Base-by-base conservation (phyloP, 2,113 vertebrate species). In the Acrocephalus arundinaceus region DNA sequence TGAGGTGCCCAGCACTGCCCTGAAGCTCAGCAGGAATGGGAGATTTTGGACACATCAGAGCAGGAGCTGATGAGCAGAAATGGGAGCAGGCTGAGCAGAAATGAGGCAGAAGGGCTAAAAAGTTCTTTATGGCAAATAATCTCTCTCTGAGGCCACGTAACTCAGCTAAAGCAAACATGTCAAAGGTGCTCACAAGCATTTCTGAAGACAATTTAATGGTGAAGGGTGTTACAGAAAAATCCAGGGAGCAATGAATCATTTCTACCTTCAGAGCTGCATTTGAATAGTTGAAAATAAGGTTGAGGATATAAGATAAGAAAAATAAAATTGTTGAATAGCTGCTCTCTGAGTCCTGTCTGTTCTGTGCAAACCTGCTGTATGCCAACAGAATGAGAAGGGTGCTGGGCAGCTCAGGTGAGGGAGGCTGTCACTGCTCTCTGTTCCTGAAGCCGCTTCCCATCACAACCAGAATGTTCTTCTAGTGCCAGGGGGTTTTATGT, bases 181-280 rank as follows among this genome's bases (percentile, higher is more conserved):
- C 58, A 85, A 17, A 79, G 85, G 66, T 67, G 72, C 81, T 81
- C 66, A n/a, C 0, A 0, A 76, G 85, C 8, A 0, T 83, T 93
- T 90, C 83, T 43, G 23, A 54, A 67, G 72, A 4, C 0, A 8
- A 70, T 92, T 92, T 86, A 81, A 55, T 4, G 1, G 48, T 46
- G 75, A 74, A 86, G 19, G 27, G 43, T 49, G 51, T 80, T 80
- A 84, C 11, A 49, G 66, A 70, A 83, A 86, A 88, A 88, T 58
- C 70, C 43, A 22, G 37, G 55, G 68, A 92, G 90, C 89, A 92
- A 89, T 39, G 41, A 87, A 93, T 90, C 49, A 73, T 91, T 96
- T 88, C 90, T 83, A 55, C 67, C 37, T 87, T 80, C 86, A 63
- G 79, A 93, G 83, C 37, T 30, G 5, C 43, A 46, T 88, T 80